These are phyloP conservation scores for Lucinisca nassula DNA, from an alignment of 2,888 invertebrate species.

Conservation along the genomic window DNA sequence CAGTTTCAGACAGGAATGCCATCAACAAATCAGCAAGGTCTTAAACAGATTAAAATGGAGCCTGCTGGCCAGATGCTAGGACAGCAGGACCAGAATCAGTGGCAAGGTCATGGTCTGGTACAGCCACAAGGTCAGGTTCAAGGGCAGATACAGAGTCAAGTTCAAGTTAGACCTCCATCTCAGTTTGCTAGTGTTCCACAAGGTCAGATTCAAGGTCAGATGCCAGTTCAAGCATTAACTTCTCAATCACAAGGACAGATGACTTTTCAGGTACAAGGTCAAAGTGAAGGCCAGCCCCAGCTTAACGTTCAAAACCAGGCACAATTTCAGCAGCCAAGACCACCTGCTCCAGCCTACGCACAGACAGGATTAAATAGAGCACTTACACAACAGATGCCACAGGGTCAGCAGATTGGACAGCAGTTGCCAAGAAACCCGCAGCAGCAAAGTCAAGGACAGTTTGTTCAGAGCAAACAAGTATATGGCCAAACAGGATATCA, in stretches of 20 bases:
- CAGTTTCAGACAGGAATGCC: not conserved
- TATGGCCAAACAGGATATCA: not conserved
- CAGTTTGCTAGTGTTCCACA: not conserved
- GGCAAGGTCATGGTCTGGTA: not conserved
- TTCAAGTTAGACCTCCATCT: too few species aligned
- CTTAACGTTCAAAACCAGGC: not conserved
- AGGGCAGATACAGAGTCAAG: constrained; percentile 18
- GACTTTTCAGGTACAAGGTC: not conserved
- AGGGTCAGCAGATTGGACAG: not conserved
- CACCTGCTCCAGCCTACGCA: constrained; percentile 36
- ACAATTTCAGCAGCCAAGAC: constrained; percentile 12
- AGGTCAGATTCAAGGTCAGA: not conserved
- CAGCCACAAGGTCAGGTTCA: constrained; percentile 1
- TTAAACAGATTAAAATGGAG: not conserved
- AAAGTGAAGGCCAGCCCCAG: not conserved
- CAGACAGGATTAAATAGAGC: constrained; percentile 44
- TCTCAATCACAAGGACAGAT: not conserved
- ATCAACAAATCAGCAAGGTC: not conserved
- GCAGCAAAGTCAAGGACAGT: constrained; percentile 43
- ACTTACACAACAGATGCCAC: constrained; percentile 26
- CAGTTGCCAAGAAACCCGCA: too few species aligned
- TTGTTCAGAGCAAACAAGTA: not conserved
- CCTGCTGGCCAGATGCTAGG: not conserved
- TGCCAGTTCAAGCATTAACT: not conserved
- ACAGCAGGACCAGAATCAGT: not conserved